A percentile compares a stretch with the other conserved stretches of the same genome.
These are phyloP conservation scores for Heliornis fulica DNA, from an alignment of 2,113 vertebrate species.

Conservation along the genomic window DNA sequence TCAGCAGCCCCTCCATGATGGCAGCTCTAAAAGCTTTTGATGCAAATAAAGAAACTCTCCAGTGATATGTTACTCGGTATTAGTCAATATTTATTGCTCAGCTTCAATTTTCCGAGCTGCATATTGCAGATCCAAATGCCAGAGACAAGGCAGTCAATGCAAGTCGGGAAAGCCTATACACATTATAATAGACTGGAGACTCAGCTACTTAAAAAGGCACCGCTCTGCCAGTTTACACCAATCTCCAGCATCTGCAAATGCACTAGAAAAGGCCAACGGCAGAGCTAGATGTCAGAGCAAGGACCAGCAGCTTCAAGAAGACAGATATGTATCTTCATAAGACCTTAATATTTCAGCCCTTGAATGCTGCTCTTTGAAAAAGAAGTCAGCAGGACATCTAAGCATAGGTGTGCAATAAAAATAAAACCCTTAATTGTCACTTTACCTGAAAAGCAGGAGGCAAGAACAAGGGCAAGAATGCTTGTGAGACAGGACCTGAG, in stretches of 20 bases:
- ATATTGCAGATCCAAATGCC: neutral
- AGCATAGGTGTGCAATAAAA: neutral
- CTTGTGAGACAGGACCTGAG: neutral
- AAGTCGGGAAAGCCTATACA: neutral
- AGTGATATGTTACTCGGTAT: neutral
- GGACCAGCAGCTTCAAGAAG: neutral
- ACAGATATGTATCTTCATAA: neutral
- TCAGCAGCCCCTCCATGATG: neutral
- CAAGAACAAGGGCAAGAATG: neutral
- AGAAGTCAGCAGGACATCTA: neutral
- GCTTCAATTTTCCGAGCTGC: neutral
- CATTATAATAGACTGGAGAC: neutral
- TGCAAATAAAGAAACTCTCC: neutral
- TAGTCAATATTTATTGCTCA: constrained; percentile 37
- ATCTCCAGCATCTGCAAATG: neutral
- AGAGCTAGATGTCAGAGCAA: neutral
- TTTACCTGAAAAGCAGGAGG: neutral
- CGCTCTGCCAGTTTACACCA: neutral
- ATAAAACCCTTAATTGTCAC: neutral
- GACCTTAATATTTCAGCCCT: neutral
- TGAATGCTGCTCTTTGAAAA: neutral
- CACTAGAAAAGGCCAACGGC: neutral
- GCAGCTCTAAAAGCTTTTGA: constrained; percentile 32
- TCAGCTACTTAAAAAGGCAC: neutral
- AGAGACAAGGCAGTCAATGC: neutral